Evolutionary conservation across 53 echinoderm and acorn worm genomes (phyloP), one percentile per base, ranked within the genome.

Genomic region (Stichopus horrens): DNA sequence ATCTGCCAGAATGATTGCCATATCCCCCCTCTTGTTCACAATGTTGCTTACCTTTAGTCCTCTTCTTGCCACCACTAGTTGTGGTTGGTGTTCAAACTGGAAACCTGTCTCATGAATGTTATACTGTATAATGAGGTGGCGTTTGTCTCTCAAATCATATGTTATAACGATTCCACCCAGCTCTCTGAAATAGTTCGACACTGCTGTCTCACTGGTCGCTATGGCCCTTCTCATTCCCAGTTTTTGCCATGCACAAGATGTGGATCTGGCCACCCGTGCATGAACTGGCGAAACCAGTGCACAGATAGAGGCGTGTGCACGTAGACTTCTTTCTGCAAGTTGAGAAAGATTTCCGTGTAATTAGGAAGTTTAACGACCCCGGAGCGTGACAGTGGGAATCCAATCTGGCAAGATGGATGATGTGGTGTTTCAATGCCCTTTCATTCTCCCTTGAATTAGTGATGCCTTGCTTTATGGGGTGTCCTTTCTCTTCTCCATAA

Each of bases 391-490:
- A 86, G 86, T 21, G 66, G 66, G 52, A 65, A 86, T 55, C 86
- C 86, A 9, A 23, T 22, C 13, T 68, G 21, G 67, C 67, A 22
- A 86, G 37, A 11, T 21, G 65, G 5, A 10, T 23, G 23, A 21
- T 21, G 68, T 86, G 86, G 8, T 86, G 1, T 6, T 3, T 67
- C 23, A 86, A 67, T 16, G 1, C 16, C 8, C 23, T 23, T 67
- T 86, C 86, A 8, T 86, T 67, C 65, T 86, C 66, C 54, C 9
- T 21, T 68, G n/a, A 8, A 86, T 21, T 7, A 86, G 9, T 52
- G 67, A n/a, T 21, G 63, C 10, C 4, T 65, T 65, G 0, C 86
- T 68, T 8, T 1, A 8, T 14, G 54, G 9, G 11, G 16, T n/a
- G n/a, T 5, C 68, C 7, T 16, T 67, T 5, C 68, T 67, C 7